phyloP scores from a whole-genome alignment of 2,113 vertebrate species.

The Abramis brama region DNA sequence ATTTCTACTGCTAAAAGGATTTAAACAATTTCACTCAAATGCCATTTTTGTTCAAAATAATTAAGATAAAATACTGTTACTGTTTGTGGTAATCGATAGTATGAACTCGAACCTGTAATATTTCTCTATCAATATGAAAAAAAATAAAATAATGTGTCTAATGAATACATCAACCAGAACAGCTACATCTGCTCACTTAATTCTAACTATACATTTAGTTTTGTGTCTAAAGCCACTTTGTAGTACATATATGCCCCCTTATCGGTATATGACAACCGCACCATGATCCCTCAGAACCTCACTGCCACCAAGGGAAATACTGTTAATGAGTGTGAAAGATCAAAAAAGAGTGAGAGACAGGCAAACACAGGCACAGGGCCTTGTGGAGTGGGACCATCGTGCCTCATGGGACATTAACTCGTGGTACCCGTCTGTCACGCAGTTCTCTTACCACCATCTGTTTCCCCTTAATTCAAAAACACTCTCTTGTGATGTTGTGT shows the following conservation, averaged over 20 bases:
- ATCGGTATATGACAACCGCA: background rate
- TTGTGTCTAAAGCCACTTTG: background rate
- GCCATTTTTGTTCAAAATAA: no score
- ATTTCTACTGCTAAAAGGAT: no score
- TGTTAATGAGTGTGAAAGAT: slow-evolving; percentile 21
- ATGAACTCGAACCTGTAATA: background rate
- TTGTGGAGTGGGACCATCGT: background rate
- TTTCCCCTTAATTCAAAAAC: slow-evolving; percentile 48
- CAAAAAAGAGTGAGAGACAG: background rate
- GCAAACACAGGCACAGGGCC: slow-evolving; percentile 17
- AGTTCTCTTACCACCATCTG: slow-evolving; percentile 53
- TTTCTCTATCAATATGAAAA: background rate
- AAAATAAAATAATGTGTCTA: background rate
- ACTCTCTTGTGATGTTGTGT: slow-evolving; percentile 34
- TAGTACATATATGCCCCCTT: background rate
- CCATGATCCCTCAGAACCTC: background rate
- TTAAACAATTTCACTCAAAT: no score
- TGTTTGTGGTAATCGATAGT: background rate
- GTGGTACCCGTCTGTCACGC: background rate
- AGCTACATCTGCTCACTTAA: background rate
- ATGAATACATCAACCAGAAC: background rate
- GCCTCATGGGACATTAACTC: slow-evolving; percentile 17
- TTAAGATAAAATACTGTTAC: no score
- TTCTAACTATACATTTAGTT: background rate
- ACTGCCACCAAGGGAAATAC: background rate